Evolutionary conservation across 2,797 vertebrate genomes (phyloP).

Genomic region (Danio kyathit): DNA sequence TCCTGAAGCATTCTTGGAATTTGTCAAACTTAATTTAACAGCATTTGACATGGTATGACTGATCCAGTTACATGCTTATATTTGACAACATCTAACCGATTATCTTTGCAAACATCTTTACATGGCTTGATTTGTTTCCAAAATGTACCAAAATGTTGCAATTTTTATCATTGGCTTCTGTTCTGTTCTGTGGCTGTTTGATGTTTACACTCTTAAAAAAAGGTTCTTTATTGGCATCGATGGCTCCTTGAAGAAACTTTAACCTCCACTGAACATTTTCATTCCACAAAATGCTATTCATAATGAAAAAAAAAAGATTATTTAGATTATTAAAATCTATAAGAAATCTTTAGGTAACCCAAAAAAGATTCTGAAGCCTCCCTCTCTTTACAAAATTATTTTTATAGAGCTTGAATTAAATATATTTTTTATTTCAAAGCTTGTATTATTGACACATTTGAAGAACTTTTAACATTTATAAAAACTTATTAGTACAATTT

Average conservation of each 20-base stretch:
- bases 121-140: background rate
- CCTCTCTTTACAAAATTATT: no score
- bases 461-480: background rate
- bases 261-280: no score
- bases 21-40: slow-evolving; percentile 43
- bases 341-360: no score
- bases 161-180: background rate
- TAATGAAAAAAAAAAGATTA: no score
- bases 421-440: background rate
- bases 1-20: slow-evolving; percentile 26
- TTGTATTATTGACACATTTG: background rate
- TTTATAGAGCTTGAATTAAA: no score
- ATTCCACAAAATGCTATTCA: no score
- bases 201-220: no score
- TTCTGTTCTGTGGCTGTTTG: background rate
- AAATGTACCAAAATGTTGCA: background rate
- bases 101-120: background rate
- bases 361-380: no score
- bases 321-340: no score
- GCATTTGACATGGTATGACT: slow-evolving; percentile 36
- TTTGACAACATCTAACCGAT: slow-evolving; percentile 45
- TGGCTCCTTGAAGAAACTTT: no score
- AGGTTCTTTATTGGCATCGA: no score
- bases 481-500: background rate
- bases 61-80: slow-evolving; percentile 40